Percentiles rank a stretch among this genome's conserved stretches.
phyloP scores from a whole-genome alignment of 1,140 invertebrate species.

The Tetramorium alpestre region DNA sequence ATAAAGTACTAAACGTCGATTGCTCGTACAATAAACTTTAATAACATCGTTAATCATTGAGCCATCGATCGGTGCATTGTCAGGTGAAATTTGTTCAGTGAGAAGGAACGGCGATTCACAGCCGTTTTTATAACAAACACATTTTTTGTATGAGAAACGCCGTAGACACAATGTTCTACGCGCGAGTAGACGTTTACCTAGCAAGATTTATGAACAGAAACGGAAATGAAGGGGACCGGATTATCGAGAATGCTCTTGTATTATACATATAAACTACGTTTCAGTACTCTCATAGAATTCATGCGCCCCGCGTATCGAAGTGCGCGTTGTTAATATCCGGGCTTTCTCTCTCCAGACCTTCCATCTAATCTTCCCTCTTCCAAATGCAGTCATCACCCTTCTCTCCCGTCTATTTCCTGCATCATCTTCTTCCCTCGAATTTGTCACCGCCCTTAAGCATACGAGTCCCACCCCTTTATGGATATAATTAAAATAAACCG shows the following conservation, averaged over 20 bases:
- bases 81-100: constrained; percentile 36
- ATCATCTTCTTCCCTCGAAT: constrained; percentile 40
- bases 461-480: constrained; percentile 21
- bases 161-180: constrained; percentile 25
- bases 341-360: constrained; percentile 46
- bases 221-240: constrained; percentile 44
- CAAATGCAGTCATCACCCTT: constrained; percentile 66
- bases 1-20: constrained; percentile 23
- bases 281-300: constrained; percentile 59
- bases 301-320: constrained; percentile 48
- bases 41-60: constrained; percentile 11
- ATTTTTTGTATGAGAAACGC: constrained; percentile 8
- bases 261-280: constrained; percentile 50
- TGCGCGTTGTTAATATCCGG: constrained; percentile 73
- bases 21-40: not conserved
- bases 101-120: not conserved
- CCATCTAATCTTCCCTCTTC: constrained; percentile 69
- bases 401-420: constrained; percentile 49
- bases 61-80: not conserved
- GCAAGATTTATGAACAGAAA: constrained; percentile 44
- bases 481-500: constrained; percentile 24
- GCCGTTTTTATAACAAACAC: not conserved
- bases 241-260: constrained; percentile 10
- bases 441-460: constrained; percentile 70
- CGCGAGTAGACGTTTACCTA: constrained; percentile 35